These are phyloP conservation scores for Habropoda laboriosa DNA, from an alignment of 1,140 invertebrate genomes.

Conservation along the genomic window DNA sequence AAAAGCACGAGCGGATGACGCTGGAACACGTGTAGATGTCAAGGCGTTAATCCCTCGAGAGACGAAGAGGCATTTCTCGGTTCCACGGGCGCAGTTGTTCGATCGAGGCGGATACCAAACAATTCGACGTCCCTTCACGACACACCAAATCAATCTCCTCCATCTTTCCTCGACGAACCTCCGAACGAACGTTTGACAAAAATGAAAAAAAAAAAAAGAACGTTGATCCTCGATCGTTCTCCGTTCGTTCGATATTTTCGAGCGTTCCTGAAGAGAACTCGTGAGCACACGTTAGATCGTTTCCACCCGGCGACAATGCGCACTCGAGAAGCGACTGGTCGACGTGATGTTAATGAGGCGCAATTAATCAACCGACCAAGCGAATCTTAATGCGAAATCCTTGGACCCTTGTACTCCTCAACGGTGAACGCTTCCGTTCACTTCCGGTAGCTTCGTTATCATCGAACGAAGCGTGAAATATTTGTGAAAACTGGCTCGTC, in stretches of 20 bases:
- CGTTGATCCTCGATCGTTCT: too few species aligned
- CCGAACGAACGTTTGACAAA: too few species aligned
- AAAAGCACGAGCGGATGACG: constrained; percentile 48
- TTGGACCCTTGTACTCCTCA: not conserved
- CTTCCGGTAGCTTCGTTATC: not conserved
- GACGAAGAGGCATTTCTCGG: constrained; percentile 44
- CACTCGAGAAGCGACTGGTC: constrained; percentile 34
- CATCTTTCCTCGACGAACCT: too few species aligned
- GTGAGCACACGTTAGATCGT: too few species aligned
- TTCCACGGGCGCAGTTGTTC: constrained; percentile 7
- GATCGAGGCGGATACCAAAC: constrained; percentile 28
- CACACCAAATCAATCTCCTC: too few species aligned
- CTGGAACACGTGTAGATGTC: constrained; percentile 58
- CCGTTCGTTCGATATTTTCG: too few species aligned
- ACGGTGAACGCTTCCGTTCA: constrained; percentile 23
- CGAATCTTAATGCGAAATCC: constrained; percentile 64
- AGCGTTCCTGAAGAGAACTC: too few species aligned
- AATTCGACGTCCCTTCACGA: not conserved
- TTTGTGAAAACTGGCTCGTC: not conserved
- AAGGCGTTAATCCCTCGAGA: constrained; percentile 58
- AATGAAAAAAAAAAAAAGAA: too few species aligned
- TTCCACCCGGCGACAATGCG: constrained; percentile 40
- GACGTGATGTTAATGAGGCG: constrained; percentile 66
- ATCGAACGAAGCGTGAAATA: not conserved
- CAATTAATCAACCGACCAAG: constrained; percentile 67